phyloP scores from a whole-genome alignment of 2,797 vertebrate species.

The Sebastes reedi region DNA sequence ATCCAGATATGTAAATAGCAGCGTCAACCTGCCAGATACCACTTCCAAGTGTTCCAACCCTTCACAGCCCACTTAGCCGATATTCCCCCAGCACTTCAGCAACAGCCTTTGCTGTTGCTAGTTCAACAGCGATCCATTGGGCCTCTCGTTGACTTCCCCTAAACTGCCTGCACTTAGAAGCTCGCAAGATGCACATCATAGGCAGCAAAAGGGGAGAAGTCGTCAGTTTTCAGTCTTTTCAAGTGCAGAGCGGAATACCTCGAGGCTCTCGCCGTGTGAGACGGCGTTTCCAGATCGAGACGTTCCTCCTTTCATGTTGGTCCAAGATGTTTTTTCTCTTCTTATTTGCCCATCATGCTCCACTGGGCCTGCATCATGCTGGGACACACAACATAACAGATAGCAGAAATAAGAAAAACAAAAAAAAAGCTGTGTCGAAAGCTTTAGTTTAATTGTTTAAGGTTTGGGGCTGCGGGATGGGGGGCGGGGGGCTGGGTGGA shows the following conservation, averaged over 20 bases:
- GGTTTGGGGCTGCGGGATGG: slow-evolving; percentile 1
- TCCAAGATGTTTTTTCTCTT: slow-evolving; percentile 40
- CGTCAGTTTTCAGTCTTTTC: slow-evolving; percentile 53
- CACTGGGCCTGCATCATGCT: slow-evolving; percentile 23
- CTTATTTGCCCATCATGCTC: slow-evolving; percentile 42
- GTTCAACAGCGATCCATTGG: slow-evolving; percentile 48
- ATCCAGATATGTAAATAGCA: slow-evolving; percentile 57
- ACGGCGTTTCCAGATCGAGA: slow-evolving; percentile 39
- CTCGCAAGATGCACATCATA: slow-evolving; percentile 61
- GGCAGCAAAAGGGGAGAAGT: slow-evolving; percentile 43
- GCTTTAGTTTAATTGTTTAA: slow-evolving; percentile 47
- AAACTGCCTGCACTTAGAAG: slow-evolving; percentile 51
- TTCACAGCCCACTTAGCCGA: slow-evolving; percentile 61
- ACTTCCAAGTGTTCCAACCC: slow-evolving; percentile 45
- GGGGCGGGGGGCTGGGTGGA: neutral
- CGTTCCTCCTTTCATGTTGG: slow-evolving; percentile 56
- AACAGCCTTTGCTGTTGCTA: slow-evolving; percentile 47
- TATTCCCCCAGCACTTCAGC: slow-evolving; percentile 48
- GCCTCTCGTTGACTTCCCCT: slow-evolving; percentile 52
- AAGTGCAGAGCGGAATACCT: slow-evolving; percentile 62
- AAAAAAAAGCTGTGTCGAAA: slow-evolving; percentile 16
- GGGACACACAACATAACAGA: slow-evolving; percentile 21
- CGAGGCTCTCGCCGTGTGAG: slow-evolving; percentile 53
- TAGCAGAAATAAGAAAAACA: slow-evolving; percentile 8
- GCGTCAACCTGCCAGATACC: slow-evolving; percentile 39